Percentiles rank a stretch among this genome's conserved stretches.
Conservation (phyloP, 2,797 vertebrate species). For the Ctenopoma kingsleyae region DNA sequence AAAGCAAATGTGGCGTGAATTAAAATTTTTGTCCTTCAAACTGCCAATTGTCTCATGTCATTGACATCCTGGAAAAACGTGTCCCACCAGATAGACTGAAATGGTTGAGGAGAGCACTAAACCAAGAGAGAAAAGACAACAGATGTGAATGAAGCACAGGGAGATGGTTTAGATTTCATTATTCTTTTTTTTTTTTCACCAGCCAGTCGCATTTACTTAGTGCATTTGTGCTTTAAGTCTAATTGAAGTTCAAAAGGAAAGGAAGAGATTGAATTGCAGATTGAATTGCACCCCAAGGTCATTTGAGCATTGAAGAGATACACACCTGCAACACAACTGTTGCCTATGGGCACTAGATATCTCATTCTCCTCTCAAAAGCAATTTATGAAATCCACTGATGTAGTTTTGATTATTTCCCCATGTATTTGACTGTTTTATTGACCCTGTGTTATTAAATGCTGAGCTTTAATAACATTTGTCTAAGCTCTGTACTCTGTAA, state of each 20-base stretch:
- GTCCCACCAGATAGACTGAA: slow-evolving; percentile 31
- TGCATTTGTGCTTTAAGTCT: slow-evolving; percentile 68
- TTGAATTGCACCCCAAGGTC: slow-evolving; percentile 81
- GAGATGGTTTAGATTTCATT: slow-evolving; percentile 53
- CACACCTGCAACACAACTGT: slow-evolving; percentile 30
- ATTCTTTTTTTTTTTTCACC: slow-evolving; percentile 49
- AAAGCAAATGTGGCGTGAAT: slow-evolving; percentile 3
- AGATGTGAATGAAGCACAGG: slow-evolving; percentile 17
- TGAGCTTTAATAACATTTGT: slow-evolving; percentile 23
- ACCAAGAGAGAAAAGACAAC: slow-evolving; percentile 15
- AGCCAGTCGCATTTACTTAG: slow-evolving; percentile 71
- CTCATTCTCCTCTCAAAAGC: slow-evolving; percentile 39
- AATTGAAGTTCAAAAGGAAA: slow-evolving; percentile 69
- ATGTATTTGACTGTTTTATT: slow-evolving; percentile 39
- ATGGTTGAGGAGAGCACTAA: slow-evolving; percentile 17
- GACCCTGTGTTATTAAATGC: slow-evolving; percentile 36
- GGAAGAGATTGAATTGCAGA: slow-evolving; percentile 72
- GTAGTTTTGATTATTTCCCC: slow-evolving; percentile 41
- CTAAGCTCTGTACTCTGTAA: neutral
- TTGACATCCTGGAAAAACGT: slow-evolving; percentile 16
- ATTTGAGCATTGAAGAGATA: slow-evolving; percentile 59
- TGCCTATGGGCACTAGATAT: slow-evolving; percentile 17
- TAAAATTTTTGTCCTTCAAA: slow-evolving; percentile 18
- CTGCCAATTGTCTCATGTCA: slow-evolving; percentile 2
- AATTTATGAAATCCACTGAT: slow-evolving; percentile 44